Conservation (phyloP, 2,888 invertebrate species). For the Penaeus monodon region DNA sequence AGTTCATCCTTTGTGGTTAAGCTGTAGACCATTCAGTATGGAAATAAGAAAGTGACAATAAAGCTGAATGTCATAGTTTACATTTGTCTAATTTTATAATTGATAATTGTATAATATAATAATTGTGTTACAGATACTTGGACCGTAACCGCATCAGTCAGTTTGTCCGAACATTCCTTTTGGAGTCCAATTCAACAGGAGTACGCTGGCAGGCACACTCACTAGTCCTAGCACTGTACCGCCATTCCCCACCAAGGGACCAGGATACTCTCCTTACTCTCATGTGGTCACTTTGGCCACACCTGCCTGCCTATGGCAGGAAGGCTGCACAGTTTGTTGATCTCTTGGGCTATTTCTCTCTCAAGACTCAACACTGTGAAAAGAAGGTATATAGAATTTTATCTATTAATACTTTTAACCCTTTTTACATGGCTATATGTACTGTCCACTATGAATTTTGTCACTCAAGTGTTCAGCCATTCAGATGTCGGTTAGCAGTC, state of each 20-base stretch:
- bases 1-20: too few relatives aligned
- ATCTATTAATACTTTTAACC: too few relatives aligned
- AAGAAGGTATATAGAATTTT: conserved; percentile 49
- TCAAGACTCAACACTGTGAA: conserved; percentile 76
- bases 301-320: conserved; percentile 89
- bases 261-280: conserved; percentile 85
- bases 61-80: not conserved
- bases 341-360: conserved; percentile 91
- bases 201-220: conserved; percentile 97
- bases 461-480: too few relatives aligned
- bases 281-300: conserved; percentile 92
- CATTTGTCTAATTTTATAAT: not conserved
- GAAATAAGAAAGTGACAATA: too few relatives aligned
- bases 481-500: too few relatives aligned
- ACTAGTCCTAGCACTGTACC: conserved; percentile 84
- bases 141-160: conserved; percentile 72
- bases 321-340: conserved; percentile 98
- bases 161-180: conserved; percentile 89
- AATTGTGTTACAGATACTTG: conserved; percentile 46
- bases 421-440: too few relatives aligned
- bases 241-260: conserved; percentile 83
- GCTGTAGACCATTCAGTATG: too few relatives aligned
- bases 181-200: conserved; percentile 92
- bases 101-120: not conserved
- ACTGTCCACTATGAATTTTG: too few relatives aligned